These are phyloP conservation scores for Mus pahari DNA, from an alignment of 2,113 vertebrate genomes.

Conservation along the genomic window DNA sequence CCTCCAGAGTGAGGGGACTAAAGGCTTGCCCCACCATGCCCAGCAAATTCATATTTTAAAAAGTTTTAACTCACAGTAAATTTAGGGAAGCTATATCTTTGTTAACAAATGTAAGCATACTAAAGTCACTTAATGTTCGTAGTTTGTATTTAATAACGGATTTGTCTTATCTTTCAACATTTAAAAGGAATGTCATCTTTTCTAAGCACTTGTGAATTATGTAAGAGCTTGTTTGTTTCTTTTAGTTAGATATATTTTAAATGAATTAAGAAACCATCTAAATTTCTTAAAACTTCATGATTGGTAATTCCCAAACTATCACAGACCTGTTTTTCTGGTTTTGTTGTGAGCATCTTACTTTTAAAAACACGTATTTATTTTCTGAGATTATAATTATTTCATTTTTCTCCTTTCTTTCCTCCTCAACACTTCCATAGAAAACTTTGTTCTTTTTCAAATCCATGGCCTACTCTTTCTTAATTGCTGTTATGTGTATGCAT, in stretches of 20 bases:
- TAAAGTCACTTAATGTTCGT: neutral
- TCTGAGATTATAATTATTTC: neutral
- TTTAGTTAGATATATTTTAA: neutral
- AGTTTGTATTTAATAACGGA: neutral
- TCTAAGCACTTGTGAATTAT: neutral
- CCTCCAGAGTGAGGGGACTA: too few relatives aligned
- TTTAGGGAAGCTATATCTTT: neutral
- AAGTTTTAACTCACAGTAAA: neutral
- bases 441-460: neutral
- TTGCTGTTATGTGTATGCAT: neutral
- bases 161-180: neutral
- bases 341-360: neutral
- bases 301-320: neutral
- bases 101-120: neutral
- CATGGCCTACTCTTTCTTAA: neutral
- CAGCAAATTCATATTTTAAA: neutral
- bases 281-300: neutral
- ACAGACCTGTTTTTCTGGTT: neutral
- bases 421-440: neutral
- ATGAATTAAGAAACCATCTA: neutral
- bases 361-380: neutral
- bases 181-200: neutral
- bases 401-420: neutral
- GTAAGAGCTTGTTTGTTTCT: neutral
- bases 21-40: too few relatives aligned